A percentile compares a stretch with the other conserved stretches of the same genome.
Evolutionary conservation across 2,888 invertebrate genomes (phyloP).

Genomic region (Cephus pulcher): DNA sequence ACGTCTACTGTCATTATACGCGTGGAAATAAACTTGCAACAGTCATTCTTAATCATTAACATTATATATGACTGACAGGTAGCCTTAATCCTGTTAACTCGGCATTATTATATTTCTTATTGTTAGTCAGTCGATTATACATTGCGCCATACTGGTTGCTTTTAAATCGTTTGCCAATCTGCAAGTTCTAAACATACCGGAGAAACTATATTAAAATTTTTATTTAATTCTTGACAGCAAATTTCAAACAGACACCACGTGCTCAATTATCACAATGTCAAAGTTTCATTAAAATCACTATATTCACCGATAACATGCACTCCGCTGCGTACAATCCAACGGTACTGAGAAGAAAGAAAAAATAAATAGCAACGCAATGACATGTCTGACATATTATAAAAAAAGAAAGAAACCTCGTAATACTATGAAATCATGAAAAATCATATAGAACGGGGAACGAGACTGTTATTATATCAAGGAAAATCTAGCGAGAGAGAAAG

Average conservation of each 20-base stretch:
- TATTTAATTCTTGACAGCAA: not conserved
- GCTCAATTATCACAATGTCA: not conserved
- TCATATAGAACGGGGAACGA: too few species aligned
- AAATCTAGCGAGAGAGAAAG: not conserved
- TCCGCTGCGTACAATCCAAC: not conserved
- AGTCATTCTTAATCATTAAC: not conserved
- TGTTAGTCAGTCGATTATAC: not conserved
- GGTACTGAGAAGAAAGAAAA: not conserved
- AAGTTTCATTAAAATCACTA: not conserved
- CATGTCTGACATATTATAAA: not conserved
- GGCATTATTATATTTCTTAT: not conserved
- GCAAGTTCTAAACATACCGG: not conserved
- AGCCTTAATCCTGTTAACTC: not conserved
- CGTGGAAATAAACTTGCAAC: not conserved
- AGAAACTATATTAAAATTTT: not conserved
- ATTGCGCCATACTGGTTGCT: not conserved
- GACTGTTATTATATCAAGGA: not conserved
- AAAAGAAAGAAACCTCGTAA: not conserved
- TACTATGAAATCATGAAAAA: not conserved
- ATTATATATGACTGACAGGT: not conserved
- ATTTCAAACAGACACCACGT: not conserved
- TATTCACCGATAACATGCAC: not conserved
- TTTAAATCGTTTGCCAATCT: not conserved
- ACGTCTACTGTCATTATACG: not conserved
- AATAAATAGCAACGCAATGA: not conserved